Conservation (phyloP, 2,888 invertebrate genomes). For the Meliscaeva auricollis region DNA sequence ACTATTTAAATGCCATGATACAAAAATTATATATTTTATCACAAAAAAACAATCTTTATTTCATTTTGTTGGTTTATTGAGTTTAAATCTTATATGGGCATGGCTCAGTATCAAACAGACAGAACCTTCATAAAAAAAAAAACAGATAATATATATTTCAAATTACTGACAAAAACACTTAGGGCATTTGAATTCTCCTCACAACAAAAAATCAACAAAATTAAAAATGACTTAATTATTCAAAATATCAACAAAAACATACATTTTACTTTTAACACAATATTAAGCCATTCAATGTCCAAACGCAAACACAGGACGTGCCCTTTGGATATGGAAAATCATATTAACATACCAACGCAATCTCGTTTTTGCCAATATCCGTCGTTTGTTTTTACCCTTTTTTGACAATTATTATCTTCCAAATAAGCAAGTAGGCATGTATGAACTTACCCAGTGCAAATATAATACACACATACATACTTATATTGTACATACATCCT, state of each 20-base stretch:
- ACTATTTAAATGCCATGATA: too few relatives aligned
- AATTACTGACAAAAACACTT: not conserved
- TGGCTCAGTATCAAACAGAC: too few relatives aligned
- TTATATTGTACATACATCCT: not conserved
- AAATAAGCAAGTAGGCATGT: not conserved
- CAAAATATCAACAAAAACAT: constrained; percentile 5
- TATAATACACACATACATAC: not conserved
- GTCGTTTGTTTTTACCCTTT: not conserved
- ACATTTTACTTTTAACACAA: not conserved
- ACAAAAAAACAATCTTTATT: too few relatives aligned
- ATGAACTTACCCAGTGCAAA: constrained; percentile 4
- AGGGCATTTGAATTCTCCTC: not conserved
- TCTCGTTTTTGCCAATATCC: constrained; percentile 33
- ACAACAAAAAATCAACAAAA: not conserved
- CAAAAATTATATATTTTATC: too few relatives aligned
- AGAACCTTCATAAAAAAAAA: not conserved
- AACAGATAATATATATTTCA: not conserved
- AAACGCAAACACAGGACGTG: constrained; percentile 27
- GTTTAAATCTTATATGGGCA: too few relatives aligned
- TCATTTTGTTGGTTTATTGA: too few relatives aligned
- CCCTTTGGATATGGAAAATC: constrained; percentile 11
- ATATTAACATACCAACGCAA: constrained; percentile 17
- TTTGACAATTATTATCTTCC: constrained; percentile 9
- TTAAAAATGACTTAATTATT: not conserved
- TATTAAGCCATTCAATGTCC: constrained; percentile 30